Percentiles rank a stretch among this genome's conserved stretches.
phyloP scores from a whole-genome alignment of 2,113 vertebrate genomes.

The Chaetodon trifascialis region DNA sequence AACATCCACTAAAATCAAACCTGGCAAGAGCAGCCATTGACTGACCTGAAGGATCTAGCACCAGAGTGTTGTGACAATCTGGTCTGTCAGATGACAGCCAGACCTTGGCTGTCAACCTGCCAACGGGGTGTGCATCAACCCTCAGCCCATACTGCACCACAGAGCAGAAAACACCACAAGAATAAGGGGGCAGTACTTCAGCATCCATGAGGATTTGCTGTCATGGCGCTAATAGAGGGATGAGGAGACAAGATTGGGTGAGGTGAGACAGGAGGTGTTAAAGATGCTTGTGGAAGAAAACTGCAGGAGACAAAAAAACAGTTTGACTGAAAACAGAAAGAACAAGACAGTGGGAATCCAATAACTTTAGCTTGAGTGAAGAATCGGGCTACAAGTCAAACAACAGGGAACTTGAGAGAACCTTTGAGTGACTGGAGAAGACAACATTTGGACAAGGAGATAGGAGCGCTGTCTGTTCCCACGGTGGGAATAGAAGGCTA shows the following conservation, averaged over 20 bases:
- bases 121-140: conserved; percentile 37
- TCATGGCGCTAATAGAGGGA: conserved; percentile 42
- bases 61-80: conserved; percentile 6
- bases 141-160: conserved; percentile 19
- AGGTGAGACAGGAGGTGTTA: conserved; percentile 2
- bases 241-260: conserved; percentile 22
- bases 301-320: not conserved
- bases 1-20: conserved; percentile 21
- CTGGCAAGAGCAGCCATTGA: conserved; percentile 16
- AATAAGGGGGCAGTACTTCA: conserved; percentile 23
- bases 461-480: conserved; percentile 30
- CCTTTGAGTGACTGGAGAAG: conserved; percentile 41
- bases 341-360: not conserved
- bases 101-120: conserved; percentile 58
- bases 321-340: not conserved
- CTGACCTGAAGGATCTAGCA: conserved; percentile 14
- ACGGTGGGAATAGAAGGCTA: conserved; percentile 9
- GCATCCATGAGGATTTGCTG: conserved; percentile 50
- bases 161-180: conserved; percentile 30
- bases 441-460: conserved; percentile 44
- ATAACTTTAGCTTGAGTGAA: conserved; percentile 31
- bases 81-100: conserved; percentile 48
- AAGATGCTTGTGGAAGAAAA: conserved; percentile 11
- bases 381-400: conserved; percentile 10
- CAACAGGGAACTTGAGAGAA: conserved; percentile 7